Evolutionary conservation across 2,797 vertebrate genomes (phyloP), one percentile per base, ranked within the genome.

Genomic region (Crenichthys baileyi): DNA sequence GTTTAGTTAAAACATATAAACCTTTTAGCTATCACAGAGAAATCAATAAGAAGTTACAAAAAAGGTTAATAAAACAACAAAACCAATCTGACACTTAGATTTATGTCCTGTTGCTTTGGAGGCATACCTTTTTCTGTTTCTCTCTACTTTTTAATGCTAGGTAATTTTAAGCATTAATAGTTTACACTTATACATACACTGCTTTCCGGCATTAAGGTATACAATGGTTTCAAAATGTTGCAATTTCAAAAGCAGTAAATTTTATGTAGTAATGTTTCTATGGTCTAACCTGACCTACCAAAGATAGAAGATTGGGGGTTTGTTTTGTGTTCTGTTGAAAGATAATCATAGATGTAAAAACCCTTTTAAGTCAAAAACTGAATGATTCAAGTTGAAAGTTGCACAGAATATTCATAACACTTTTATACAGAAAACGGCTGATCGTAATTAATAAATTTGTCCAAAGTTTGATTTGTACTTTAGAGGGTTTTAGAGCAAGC

Each of bases 401-500:
- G 5, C 12, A 46, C 41, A 15, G 22, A n/a, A 15, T n/a, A 44
- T 44, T n/a, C 22, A 44, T 44, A 1, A 44, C 0, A 36, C 20
- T 63, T 63, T 44, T 68, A 4, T 75, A 22, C 55, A 12, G 58
- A 51, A 72, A 61, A 2, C 48, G 31, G 26, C 53, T 44, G 20
- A 73, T 60, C 73, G 73, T 5, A 72, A 44, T n/a, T n/a, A 0
- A 0, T 20, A 44, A 24, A 53, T 48, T 65, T 7, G 70, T 4
- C 1, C 55, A 60, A 56, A 70, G 16, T n/a, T 70, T 71, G 7
- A 5, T 31, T 24, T 65, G 58, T 74, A 63, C 60, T 61, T 68
- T 70, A 53, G 22, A 24, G 31, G 24, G 18, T 46, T 89, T 85
- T 31, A 48, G 51, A 76, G 9, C 15, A 73, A 53, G 44, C 67